Evolutionary conservation across 1,140 invertebrate species (phyloP), one percentile per base, ranked within the genome.

Genomic region (Oscheius sp.): DNA sequence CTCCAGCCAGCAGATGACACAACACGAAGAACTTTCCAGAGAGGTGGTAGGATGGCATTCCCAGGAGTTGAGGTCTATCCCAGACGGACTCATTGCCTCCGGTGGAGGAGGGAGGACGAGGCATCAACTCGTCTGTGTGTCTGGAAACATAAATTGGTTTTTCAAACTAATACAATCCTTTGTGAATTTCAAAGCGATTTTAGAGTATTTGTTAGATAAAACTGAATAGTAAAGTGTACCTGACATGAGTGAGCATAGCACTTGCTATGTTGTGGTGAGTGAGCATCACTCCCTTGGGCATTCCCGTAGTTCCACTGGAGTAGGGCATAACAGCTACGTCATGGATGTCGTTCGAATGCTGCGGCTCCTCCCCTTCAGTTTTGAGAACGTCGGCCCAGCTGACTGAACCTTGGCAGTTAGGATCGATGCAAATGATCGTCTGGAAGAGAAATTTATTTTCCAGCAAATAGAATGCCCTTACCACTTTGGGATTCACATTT

Each of bases 221-320:
- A n/a, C n/a, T n/a, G n/a, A n/a, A n/a, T n/a, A n/a, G n/a, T n/a
- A n/a, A n/a, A n/a, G n/a, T n/a, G n/a, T n/a, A n/a, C n/a, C n/a
- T n/a, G n/a, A n/a, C n/a, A n/a, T n/a, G n/a, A n/a, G n/a, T n/a
- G n/a, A n/a, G n/a, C n/a, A n/a, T n/a, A n/a, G n/a, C n/a, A n/a
- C n/a, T n/a, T n/a, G n/a, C n/a, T n/a, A n/a, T n/a, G n/a, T 86
- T 87, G 64, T 85, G 83, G 77, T 87, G 86, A 76, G 83, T 85
- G 3, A 87, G 76, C 86, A 87, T 87, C 10, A 86, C 86, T 38
- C 85, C 86, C 76, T 87, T 87, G 4, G 86, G 86, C 75, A 84
- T 84, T 28, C 86, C 86, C 64, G 86, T 87, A 0, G 86, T 87
- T 20, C 86, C 86, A 73, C 73, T 75, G 1, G 75, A 77, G 45